phyloP scores from a whole-genome alignment of 2,888 invertebrate genomes.

The Sipha maydis region DNA sequence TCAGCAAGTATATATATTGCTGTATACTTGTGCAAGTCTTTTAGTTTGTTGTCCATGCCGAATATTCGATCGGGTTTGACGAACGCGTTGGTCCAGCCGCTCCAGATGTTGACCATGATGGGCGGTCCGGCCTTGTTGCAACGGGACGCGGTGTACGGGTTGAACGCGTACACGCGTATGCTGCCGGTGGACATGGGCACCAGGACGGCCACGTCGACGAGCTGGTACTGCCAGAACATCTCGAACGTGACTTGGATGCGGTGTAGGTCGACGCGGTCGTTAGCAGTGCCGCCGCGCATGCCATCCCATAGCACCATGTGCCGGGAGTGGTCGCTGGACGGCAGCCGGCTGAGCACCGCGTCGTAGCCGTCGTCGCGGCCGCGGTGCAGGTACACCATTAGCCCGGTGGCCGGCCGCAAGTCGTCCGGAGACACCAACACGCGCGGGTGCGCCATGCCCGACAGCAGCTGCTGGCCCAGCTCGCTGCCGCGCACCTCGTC shows the following conservation, averaged over 20 bases:
- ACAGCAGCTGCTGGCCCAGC: constrained; percentile 40
- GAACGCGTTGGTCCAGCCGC: constrained; percentile 43
- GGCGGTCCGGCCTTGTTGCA: constrained; percentile 63
- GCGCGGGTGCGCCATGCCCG: constrained; percentile 31
- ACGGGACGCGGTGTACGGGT: constrained; percentile 62
- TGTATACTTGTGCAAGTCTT: constrained; percentile 49
- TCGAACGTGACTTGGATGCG: constrained; percentile 64
- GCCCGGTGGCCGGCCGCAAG: constrained; percentile 33
- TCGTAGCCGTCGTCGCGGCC: constrained; percentile 16
- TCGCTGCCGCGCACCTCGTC: constrained; percentile 50
- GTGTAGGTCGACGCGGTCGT: constrained; percentile 56
- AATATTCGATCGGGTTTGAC: constrained; percentile 45
- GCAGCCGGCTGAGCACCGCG: constrained; percentile 26
- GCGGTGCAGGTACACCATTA: constrained; percentile 27
- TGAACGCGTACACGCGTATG: constrained; percentile 63
- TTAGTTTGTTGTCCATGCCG: constrained; percentile 56
- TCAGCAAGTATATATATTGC: too few relatives aligned
- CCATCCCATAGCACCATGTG: constrained; percentile 51
- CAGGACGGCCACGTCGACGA: constrained; percentile 65
- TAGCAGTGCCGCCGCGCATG: not conserved
- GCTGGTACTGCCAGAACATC: constrained; percentile 65
- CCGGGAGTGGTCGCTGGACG: constrained; percentile 51
- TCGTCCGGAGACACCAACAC: constrained; percentile 34
- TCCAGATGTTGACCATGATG: constrained; percentile 63
- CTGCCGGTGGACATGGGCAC: constrained; percentile 63